These are phyloP conservation scores for Mallateleia sp. DNA, from an alignment of 2,888 invertebrate species.

Conservation along the genomic window DNA sequence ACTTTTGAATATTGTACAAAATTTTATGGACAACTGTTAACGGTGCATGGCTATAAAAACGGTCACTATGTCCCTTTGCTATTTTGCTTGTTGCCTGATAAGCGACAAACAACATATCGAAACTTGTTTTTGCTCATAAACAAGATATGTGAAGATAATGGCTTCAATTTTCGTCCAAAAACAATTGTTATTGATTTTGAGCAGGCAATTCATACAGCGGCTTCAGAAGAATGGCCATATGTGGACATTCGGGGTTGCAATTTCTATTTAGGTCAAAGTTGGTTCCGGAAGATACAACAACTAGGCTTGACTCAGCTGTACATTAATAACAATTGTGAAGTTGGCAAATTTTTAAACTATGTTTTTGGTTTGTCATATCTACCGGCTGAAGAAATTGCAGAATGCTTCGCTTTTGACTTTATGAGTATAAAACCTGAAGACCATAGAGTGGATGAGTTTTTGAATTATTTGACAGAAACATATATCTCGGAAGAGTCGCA, in stretches of 20 bases:
- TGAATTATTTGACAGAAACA: not conserved
- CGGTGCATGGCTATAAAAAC: constrained; percentile 29
- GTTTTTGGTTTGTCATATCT: constrained; percentile 38
- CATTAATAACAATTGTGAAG: not conserved
- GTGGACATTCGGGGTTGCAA: constrained; percentile 12
- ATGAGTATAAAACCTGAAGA: constrained; percentile 17
- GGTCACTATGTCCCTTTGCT: constrained; percentile 4
- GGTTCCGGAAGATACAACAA: constrained; percentile 29
- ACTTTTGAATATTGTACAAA: constrained; percentile 42
- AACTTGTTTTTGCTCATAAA: constrained; percentile 7
- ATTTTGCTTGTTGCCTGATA: constrained; percentile 40
- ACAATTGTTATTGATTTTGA: constrained; percentile 28
- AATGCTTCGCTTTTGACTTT: constrained; percentile 32
- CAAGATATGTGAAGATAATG: not conserved
- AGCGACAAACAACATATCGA: not conserved
- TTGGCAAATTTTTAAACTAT: constrained; percentile 24
- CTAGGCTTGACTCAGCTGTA: not conserved
- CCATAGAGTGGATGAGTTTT: constrained; percentile 2
- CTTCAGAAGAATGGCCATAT: not conserved
- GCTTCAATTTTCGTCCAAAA: not conserved
- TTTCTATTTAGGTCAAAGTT: constrained; percentile 34
- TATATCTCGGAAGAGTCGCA: constrained; percentile 14
- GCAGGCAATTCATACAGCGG: constrained; percentile 17
- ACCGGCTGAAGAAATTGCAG: constrained; percentile 4
- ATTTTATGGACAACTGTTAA: constrained; percentile 33